Conservation (phyloP, 1,140 invertebrate genomes). For the Babylonia areolata region DNA sequence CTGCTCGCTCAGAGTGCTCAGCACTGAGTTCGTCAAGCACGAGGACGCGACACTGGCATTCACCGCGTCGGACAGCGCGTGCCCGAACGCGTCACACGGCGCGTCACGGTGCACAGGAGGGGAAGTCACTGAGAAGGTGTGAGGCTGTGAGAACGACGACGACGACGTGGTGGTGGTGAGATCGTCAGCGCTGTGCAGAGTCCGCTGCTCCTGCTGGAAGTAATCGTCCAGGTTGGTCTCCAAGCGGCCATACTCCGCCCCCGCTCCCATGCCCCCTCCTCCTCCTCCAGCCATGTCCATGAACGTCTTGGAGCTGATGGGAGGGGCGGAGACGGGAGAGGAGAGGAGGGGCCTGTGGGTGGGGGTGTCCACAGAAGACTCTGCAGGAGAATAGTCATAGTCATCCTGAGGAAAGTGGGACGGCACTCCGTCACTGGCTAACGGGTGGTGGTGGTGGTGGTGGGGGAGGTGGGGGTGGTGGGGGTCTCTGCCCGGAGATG, state of each 20-base stretch:
- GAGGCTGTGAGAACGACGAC: background rate
- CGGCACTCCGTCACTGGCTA: background rate
- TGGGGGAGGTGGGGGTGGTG: background rate
- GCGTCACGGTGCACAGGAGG: background rate
- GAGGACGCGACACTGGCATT: background rate
- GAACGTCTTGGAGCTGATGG: background rate
- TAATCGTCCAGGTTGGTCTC: background rate
- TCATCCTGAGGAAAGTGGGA: background rate
- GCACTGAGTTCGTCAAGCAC: background rate
- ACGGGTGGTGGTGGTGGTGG: background rate
- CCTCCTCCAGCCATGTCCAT: background rate
- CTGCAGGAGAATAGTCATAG: background rate
- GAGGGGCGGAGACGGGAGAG: conserved; percentile 25
- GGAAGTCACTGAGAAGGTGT: background rate
- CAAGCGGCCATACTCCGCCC: background rate
- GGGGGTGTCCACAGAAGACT: background rate
- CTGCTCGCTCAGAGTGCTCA: conserved; percentile 45
- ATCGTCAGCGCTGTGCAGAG: background rate
- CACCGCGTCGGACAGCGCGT: background rate
- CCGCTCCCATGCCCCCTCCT: background rate
- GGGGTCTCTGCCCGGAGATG: background rate
- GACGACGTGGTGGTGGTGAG: background rate
- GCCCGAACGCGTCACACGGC: background rate
- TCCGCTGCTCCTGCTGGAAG: background rate
- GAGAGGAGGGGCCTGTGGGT: too few relatives aligned